Evolutionary conservation across 2,888 invertebrate species (phyloP).

Genomic region (Acrobasis repandana): DNA sequence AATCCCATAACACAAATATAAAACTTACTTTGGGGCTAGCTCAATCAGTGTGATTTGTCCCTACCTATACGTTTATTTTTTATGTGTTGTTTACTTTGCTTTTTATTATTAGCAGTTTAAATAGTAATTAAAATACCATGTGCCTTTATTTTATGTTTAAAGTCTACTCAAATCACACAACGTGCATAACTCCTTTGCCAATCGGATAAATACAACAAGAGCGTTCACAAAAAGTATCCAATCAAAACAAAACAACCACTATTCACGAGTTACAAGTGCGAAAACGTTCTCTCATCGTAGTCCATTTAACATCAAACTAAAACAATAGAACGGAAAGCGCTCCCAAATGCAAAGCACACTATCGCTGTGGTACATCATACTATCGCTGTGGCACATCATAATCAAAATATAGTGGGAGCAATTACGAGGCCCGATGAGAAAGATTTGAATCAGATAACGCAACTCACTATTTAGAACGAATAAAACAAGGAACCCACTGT

Average conservation of each 20-base stretch:
- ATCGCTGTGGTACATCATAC: slow-evolving; percentile 38
- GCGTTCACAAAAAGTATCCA: not conserved
- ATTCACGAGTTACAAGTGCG: not conserved
- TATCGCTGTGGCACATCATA: slow-evolving; percentile 39
- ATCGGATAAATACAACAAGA: not conserved
- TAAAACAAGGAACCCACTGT: slow-evolving; percentile 39
- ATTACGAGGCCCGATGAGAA: slow-evolving; percentile 35
- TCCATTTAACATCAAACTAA: slow-evolving; percentile 14
- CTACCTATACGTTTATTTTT: no score
- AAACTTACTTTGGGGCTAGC: no score
- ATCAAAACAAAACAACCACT: not conserved
- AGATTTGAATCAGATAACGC: slow-evolving; percentile 37
- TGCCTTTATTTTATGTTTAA: not conserved
- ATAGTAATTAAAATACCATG: no score
- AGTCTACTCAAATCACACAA: not conserved
- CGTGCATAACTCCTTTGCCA: no score
- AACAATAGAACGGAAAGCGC: slow-evolving; percentile 30
- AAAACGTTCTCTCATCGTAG: not conserved
- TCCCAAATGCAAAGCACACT: slow-evolving; percentile 29
- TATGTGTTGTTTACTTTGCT: no score
- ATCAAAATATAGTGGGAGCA: slow-evolving; percentile 37
- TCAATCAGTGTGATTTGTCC: no score
- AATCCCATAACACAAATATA: no score
- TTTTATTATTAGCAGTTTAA: no score
- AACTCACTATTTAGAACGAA: slow-evolving; percentile 35